phyloP scores from a whole-genome alignment of 1,140 invertebrate species.

The Melanaphis sacchari region DNA sequence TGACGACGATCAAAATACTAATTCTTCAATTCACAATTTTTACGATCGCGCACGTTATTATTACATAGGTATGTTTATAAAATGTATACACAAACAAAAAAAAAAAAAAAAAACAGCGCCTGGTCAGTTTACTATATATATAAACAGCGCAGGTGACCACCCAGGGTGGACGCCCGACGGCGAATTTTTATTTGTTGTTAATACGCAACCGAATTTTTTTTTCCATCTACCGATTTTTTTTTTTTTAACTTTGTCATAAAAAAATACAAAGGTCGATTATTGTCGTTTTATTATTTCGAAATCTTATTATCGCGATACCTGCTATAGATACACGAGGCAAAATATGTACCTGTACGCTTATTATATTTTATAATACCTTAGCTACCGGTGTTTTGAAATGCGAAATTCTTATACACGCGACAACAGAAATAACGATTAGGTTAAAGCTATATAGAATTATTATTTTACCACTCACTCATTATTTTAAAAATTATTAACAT shows the following conservation, averaged over 20 bases:
- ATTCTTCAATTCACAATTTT: conserved; percentile 27
- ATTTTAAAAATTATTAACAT: background rate
- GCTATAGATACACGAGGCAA: background rate
- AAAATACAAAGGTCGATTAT: background rate
- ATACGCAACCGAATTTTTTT: conserved; percentile 28
- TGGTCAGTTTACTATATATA: background rate
- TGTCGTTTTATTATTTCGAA: background rate
- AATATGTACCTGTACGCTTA: background rate
- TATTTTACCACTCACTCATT: background rate
- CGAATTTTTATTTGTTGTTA: conserved; percentile 48
- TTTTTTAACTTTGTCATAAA: background rate
- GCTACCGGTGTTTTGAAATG: conserved; percentile 13
- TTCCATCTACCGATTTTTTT: background rate
- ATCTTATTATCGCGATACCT: background rate
- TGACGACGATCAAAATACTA: conserved; percentile 44
- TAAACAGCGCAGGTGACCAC: conserved; percentile 35
- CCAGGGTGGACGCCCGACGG: conserved; percentile 45
- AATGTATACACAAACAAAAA: background rate
- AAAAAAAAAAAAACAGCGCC: background rate
- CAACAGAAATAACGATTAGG: background rate
- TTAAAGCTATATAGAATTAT: background rate
- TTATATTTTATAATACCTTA: background rate
- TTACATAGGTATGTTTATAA: background rate
- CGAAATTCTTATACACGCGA: background rate
- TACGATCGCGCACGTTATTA: background rate